Evolutionary conservation across 2,888 invertebrate species (phyloP), one percentile per base, ranked within the genome.

Genomic region (Lochmaea capreae): DNA sequence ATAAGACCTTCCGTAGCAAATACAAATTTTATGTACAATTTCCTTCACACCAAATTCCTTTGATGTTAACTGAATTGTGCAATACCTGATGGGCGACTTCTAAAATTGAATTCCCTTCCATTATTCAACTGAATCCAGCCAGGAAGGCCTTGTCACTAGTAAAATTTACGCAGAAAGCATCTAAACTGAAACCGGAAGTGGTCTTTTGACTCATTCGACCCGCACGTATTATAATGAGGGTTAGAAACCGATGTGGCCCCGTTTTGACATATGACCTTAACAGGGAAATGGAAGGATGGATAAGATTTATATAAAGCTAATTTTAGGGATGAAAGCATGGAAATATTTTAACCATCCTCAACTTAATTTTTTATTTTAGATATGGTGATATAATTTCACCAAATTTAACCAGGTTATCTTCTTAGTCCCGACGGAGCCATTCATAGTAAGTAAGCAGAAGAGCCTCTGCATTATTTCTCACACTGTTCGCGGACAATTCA

Each of bases 141-240:
- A 63, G 62, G 62, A 63, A 63, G 42, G 43, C 42, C 62, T 63
- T 63, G 62, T 63, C 62, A 63, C 62, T 42, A 43, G 26, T 42
- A 63, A 63, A 63, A 63, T 63, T 63, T 43, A 63, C 62, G 18
- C 39, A 63, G 18, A 63, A 18, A 58, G 18, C 57, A 58, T 57
- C 57, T 16, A 42, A 43, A 58, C 18, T 43, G n/a, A 43, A 58
- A 58, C 57, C 67, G 57, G 67, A 63, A 67, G 46, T 67, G 67
- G 67, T 58, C 67, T 57, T 52, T 66, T 39, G 66, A 66, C 54
- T 66, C n/a, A 63, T 43, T 63, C 62, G 43, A 63, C 62, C 43
- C 62, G 62, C 43, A 43, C 43, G 43, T 63, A 54, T 54, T 18
- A 63, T 63, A 63, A 63, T 63, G 62, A 42, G 62, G 43, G 43